These are phyloP conservation scores for Coenobita brevimanus DNA, from an alignment of 1,140 invertebrate species.

Conservation along the genomic window DNA sequence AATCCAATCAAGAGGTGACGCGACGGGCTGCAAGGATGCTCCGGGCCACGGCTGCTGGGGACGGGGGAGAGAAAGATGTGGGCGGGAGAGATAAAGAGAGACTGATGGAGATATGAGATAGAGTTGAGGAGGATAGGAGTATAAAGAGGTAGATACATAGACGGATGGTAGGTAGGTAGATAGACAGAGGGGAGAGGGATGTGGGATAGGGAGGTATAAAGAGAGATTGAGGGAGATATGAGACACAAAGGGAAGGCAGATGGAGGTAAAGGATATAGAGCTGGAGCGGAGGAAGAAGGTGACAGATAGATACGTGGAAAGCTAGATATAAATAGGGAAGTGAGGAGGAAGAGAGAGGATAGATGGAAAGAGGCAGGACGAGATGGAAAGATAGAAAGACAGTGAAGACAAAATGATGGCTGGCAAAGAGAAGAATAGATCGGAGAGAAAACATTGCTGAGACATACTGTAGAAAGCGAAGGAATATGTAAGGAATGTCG, in stretches of 20 bases:
- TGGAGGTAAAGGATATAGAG: not conserved
- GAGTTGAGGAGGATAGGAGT: not conserved
- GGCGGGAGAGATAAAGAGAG: not conserved
- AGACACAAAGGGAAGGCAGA: not conserved
- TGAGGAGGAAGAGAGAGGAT: constrained; percentile 3
- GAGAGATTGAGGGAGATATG: too few species aligned
- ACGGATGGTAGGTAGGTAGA: not conserved
- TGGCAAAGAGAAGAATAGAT: too few species aligned
- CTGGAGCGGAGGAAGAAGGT: not conserved
- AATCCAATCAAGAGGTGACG: constrained; percentile 63
- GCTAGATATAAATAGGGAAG: not conserved
- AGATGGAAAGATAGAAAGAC: constrained; percentile 1
- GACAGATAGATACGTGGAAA: too few species aligned
- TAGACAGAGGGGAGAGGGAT: not conserved
- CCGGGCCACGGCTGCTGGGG: constrained; percentile 5
- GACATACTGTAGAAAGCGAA: too few species aligned
- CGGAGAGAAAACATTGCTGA: too few species aligned
- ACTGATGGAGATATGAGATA: not conserved
- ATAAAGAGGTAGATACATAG: not conserved
- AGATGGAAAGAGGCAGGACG: not conserved
- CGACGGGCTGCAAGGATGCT: constrained; percentile 16
- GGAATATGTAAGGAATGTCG: too few species aligned
- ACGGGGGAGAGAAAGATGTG: not conserved
- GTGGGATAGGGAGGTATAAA: not conserved
- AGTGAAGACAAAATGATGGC: too few species aligned